phyloP scores from a whole-genome alignment of 2,113 vertebrate genomes.

The Camelus dromedarius region DNA sequence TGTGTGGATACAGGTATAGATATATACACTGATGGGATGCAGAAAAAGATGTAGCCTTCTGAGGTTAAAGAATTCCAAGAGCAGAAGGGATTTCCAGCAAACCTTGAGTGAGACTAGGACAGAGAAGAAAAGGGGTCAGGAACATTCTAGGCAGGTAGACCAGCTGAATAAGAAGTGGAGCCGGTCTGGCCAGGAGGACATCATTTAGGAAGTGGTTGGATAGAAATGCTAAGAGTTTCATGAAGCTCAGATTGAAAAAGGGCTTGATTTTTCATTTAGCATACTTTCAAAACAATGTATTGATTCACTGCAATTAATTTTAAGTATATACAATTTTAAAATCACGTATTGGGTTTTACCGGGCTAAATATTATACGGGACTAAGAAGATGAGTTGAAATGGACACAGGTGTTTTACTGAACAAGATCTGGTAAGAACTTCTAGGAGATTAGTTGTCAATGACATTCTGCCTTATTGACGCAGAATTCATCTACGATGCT shows the following conservation, averaged over 20 bases:
- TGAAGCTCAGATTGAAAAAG: neutral
- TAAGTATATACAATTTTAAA: neutral
- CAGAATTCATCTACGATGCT: neutral
- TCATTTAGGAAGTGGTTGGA: neutral
- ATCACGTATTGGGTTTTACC: constrained; percentile 6
- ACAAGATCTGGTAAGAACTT: neutral
- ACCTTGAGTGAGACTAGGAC: neutral
- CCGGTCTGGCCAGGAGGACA: neutral
- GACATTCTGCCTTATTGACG: neutral
- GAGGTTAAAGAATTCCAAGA: neutral
- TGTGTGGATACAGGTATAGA: too few relatives aligned
- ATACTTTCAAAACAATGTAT: neutral
- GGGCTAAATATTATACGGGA: neutral
- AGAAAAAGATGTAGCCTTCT: neutral
- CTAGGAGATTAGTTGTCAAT: neutral
- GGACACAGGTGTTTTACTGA: neutral
- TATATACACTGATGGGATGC: neutral
- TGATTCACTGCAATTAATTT: neutral
- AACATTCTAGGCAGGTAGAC: neutral
- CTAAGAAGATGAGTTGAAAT: neutral
- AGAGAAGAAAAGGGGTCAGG: too few relatives aligned
- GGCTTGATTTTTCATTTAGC: neutral
- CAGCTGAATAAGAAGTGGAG: too few relatives aligned
- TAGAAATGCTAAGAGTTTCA: neutral
- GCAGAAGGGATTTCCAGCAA: neutral